Evolutionary conservation across 2,113 vertebrate species (phyloP).

Genomic region (Nothoprocta perdicaria): DNA sequence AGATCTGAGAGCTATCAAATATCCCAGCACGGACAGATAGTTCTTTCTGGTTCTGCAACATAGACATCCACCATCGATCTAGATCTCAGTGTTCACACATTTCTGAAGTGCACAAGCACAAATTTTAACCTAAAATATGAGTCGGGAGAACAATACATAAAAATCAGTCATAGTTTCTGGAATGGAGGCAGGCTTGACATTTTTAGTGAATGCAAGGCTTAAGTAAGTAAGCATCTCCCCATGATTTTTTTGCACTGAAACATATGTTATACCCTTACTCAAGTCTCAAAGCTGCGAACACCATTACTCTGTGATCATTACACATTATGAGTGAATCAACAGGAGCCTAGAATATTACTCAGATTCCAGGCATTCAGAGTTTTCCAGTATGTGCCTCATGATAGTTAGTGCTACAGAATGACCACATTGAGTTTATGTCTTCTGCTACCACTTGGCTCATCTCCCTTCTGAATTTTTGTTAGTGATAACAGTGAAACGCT

Average conservation of each 20-base stretch:
- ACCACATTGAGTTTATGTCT: background rate
- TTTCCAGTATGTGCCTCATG: background rate
- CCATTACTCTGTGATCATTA: background rate
- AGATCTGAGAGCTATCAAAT: background rate
- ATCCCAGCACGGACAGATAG: background rate
- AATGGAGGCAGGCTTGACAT: background rate
- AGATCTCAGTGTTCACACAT: background rate
- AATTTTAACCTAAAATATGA: background rate
- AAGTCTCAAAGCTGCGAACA: background rate
- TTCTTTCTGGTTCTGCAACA: background rate
- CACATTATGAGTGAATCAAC: background rate
- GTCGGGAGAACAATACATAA: background rate
- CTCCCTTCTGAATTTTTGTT: background rate
- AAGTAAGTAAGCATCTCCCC: background rate
- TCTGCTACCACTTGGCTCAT: background rate
- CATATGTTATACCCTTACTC: background rate
- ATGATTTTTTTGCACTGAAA: background rate
- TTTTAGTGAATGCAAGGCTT: background rate
- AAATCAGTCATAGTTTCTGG: rapidly evolving
- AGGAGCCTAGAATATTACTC: background rate
- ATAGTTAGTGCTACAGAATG: background rate
- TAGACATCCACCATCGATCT: background rate
- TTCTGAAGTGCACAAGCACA: background rate
- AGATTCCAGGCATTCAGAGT: background rate
- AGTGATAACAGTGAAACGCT: background rate